A percentile compares a stretch with the other conserved stretches of the same genome.
These are phyloP conservation scores for Thelaira solivaga DNA, from an alignment of 2,888 invertebrate species.

Conservation along the genomic window DNA sequence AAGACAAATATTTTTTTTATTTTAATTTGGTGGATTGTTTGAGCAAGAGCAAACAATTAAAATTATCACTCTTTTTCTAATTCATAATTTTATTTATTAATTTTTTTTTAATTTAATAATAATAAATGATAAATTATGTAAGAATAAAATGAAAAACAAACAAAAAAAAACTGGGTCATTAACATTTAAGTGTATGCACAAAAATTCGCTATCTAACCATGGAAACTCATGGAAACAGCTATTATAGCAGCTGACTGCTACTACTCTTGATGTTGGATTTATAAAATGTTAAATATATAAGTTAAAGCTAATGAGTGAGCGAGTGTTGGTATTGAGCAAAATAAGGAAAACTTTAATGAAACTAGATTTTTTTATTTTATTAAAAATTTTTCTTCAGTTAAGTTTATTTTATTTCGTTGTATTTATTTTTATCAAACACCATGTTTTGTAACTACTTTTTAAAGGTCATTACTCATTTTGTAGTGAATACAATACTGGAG, in stretches of 20 bases:
- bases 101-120: background rate
- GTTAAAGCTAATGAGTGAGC: no score
- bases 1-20: no score
- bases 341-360: conserved; percentile 19
- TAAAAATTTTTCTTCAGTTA: background rate
- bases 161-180: conserved; percentile 45
- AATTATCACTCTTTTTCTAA: no score
- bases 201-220: conserved; percentile 9
- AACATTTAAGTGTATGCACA: conserved; percentile 27
- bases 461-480: background rate
- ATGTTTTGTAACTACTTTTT: background rate
- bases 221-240: conserved; percentile 3
- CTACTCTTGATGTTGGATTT: background rate
- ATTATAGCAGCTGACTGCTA: background rate
- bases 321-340: background rate
- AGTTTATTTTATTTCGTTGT: background rate
- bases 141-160: conserved; percentile 8
- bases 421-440: background rate
- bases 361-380: background rate
- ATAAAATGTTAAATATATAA: background rate
- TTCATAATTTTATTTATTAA: no score
- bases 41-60: no score
- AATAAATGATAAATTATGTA: background rate
- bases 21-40: no score
- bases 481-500: background rate